Evolutionary conservation across 2,113 vertebrate genomes (phyloP).

Genomic region (Campylomormyrus tamandua): DNA sequence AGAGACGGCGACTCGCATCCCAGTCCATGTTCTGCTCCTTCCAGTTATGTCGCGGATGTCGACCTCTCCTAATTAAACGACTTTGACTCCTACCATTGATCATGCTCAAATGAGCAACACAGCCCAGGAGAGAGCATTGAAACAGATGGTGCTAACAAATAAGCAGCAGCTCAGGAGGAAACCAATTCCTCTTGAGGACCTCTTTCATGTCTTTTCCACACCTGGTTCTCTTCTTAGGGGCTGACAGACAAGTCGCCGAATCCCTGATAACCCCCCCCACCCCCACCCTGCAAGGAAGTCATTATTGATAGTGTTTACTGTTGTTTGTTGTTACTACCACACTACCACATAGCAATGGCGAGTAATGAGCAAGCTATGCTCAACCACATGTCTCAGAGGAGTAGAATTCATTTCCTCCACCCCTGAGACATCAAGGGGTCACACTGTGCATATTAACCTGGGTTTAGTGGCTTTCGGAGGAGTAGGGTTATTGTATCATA

Average conservation of each 20-base stretch:
- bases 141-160: neutral
- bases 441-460: constrained; percentile 17
- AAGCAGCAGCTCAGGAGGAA: neutral
- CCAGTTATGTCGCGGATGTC: neutral
- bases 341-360: neutral
- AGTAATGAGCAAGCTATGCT: constrained; percentile 29
- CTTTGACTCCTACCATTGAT: neutral
- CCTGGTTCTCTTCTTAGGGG: neutral
- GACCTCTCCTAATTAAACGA: neutral
- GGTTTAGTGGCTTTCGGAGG: neutral
- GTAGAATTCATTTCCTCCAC: constrained; percentile 38
- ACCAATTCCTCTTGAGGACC: neutral
- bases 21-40: neutral
- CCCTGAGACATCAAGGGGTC: neutral
- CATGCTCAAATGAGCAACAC: neutral
- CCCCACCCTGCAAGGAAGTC: neutral
- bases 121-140: neutral
- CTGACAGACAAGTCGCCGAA: neutral
- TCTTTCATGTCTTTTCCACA: neutral
- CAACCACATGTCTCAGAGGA: constrained; percentile 26
- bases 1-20: neutral
- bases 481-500: constrained; percentile 2
- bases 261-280: neutral
- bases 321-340: neutral
- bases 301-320: neutral